Evolutionary conservation across 2,888 invertebrate species (phyloP), one percentile per base, ranked within the genome.

Genomic region (Mythimna ferrago): DNA sequence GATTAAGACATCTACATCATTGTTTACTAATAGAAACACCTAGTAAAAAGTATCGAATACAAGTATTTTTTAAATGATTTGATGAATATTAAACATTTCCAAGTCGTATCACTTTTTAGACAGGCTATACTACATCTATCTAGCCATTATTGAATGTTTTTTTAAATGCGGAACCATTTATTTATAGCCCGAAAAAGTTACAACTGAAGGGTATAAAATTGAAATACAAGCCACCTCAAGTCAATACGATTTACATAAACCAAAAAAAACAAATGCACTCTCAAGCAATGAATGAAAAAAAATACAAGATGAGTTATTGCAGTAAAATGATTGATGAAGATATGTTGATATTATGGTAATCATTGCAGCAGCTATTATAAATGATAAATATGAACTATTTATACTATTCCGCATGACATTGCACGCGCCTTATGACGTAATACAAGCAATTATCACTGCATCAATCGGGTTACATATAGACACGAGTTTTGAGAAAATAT

Each of bases 371-470:
- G 38, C 16, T 41, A 76, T n/a, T 61, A 64, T 21, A 48, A 57
- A 75, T 54, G 26, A 73, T 68, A 61, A 54, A 78, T 65, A 53
- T 72, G 9, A 60, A 74, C 19, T 61, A 67, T 56, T 75, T 48
- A 54, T 66, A 57, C 11, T 19, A 77, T 32, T 66, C 48, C 54
- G 66, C 61, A 73, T 64, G 64, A 71, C 35, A 80, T 58, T 62
- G 41, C 75, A 65, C 26, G 38, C n/a, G 51, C 21, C 5, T 26
- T n/a, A 62, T 71, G 84, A 83, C 79, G 76, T 62, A 64, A 83
- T 53, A 7, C 53, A 61, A 62, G 53, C 67, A 63, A 76, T 73
- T 65, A 81, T 79, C 84, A 79, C 69, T 70, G 69, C 62, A 73
- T 67, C 71, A 73, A 73, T 74, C 68, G 70, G 57, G 66, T 63